Evolutionary conservation across 1,140 invertebrate species (phyloP), one percentile per base, ranked within the genome.

Genomic region (Trypoxylus dichotomus): DNA sequence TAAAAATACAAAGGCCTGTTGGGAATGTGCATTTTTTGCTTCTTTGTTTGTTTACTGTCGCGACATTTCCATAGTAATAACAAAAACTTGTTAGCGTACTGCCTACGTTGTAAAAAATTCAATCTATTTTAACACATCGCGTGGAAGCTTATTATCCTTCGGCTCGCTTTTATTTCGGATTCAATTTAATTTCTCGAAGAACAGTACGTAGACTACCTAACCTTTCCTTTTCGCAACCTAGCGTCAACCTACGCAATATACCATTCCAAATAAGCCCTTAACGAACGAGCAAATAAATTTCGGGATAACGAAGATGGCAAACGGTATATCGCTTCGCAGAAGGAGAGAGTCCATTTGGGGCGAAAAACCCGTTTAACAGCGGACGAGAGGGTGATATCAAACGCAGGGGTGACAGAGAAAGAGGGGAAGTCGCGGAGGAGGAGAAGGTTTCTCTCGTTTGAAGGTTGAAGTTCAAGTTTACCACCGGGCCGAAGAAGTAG

Each of bases 391-490:
- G 60, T 27, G 3, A 15, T 68, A 68, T 29, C 25, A 68, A 15
- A 68, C 13, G 21, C 11, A 13, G 27, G 60, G 24, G 60, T 11
- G 0, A 25, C 8, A 10, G 13, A 27, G 60, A 54, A 54, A 68
- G 60, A 27, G 27, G 60, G 24, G 60, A 29, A 15, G 47, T 27
- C 13, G 7, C 3, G 60, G 24, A 68, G 60, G 58, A 8, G 58
- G n/a, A 54, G 21, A 21, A 15, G 7, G 25, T 54, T 54, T 54
- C 47, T 54, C 60, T 29, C 21, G 60, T 68, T 29, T 68, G 60
- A 68, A 68, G 60, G 60, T 68, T 68, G 60, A 68, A 68, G 60
- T 68, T 68, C 60, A 68, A 68, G 60, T 68, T 68, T 68, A 68
- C 24, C 60, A 25, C 60, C 8, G 60, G 21, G 60, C 60, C 24